phyloP scores from a whole-genome alignment of 2,888 invertebrate species.

The Heliconius cydno region DNA sequence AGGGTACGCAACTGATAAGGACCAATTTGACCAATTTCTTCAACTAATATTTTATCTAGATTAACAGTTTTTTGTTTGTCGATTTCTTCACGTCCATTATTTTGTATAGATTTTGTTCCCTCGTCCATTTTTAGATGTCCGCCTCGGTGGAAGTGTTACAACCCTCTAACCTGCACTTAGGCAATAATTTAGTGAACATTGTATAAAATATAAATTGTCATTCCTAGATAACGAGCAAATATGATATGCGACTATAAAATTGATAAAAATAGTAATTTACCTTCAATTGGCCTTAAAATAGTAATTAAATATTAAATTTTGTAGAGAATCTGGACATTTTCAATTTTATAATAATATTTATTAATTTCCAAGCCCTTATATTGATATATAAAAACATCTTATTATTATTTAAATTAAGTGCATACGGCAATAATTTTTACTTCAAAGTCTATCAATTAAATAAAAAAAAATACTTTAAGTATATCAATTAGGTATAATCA shows the following conservation, averaged over 20 bases:
- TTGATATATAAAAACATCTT: not conserved
- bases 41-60: constrained; percentile 65
- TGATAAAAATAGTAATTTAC: constrained; percentile 15
- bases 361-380: not conserved
- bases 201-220: not conserved
- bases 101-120: constrained; percentile 49
- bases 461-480: too few relatives aligned
- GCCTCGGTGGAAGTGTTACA: not conserved
- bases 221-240: constrained; percentile 5
- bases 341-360: not conserved
- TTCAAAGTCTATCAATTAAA: not conserved
- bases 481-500: too few relatives aligned
- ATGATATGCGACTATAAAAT: constrained; percentile 13
- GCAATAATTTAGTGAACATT: not conserved
- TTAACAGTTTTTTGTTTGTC: constrained; percentile 53
- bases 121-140: constrained; percentile 45
- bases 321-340: not conserved
- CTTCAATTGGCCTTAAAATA: constrained; percentile 2
- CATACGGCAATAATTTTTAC: not conserved
- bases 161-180: constrained; percentile 39
- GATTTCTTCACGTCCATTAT: constrained; percentile 21
- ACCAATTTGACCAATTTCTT: constrained; percentile 73
- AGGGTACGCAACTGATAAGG: constrained; percentile 62
- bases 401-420: not conserved
- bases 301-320: not conserved